Percentiles rank a stretch among this genome's conserved stretches.
These are phyloP conservation scores for Zaprionus tsacasi DNA, from an alignment of 1,140 invertebrate species.

Conservation along the genomic window DNA sequence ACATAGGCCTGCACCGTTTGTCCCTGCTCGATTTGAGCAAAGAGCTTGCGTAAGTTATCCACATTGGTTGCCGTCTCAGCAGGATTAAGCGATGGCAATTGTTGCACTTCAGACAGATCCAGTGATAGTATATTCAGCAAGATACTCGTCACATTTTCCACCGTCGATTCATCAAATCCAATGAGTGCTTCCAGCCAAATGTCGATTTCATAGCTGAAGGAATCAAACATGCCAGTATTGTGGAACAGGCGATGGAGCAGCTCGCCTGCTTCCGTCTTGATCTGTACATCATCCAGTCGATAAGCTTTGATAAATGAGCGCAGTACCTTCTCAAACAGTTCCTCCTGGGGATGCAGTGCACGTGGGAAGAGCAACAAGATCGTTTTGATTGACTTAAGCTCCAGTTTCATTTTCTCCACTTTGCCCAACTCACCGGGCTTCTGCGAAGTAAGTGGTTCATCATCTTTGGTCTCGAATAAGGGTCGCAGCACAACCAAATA, in stretches of 20 bases:
- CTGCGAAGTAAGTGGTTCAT: constrained; percentile 5
- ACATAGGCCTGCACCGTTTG: constrained; percentile 77
- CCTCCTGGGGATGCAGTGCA: constrained; percentile 85
- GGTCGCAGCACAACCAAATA: constrained; percentile 78
- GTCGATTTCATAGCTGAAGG: constrained; percentile 86
- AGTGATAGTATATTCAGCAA: constrained; percentile 58
- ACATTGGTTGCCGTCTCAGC: constrained; percentile 38
- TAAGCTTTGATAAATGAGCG: constrained; percentile 85
- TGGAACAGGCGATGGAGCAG: constrained; percentile 86
- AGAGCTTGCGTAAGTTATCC: constrained; percentile 66
- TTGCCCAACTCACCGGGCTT: constrained; percentile 28
- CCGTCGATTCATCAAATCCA: constrained; percentile 58
- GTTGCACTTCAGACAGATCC: constrained; percentile 50
- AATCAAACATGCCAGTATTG: constrained; percentile 87
- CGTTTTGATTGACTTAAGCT: constrained; percentile 88
- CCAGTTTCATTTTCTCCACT: constrained; percentile 84
- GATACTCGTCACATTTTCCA: constrained; percentile 61
- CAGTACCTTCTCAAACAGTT: constrained; percentile 86
- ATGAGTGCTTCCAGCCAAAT: constrained; percentile 87
- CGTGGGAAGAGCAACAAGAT: constrained; percentile 86
- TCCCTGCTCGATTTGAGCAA: constrained; percentile 75
- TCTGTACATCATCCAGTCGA: constrained; percentile 83
- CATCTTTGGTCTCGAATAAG: constrained; percentile 61
- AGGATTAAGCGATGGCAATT: constrained; percentile 40
- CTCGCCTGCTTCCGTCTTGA: constrained; percentile 67